Base-by-base conservation (phyloP, 2,888 invertebrate species). In the Chrysina gloriosa region DNA sequence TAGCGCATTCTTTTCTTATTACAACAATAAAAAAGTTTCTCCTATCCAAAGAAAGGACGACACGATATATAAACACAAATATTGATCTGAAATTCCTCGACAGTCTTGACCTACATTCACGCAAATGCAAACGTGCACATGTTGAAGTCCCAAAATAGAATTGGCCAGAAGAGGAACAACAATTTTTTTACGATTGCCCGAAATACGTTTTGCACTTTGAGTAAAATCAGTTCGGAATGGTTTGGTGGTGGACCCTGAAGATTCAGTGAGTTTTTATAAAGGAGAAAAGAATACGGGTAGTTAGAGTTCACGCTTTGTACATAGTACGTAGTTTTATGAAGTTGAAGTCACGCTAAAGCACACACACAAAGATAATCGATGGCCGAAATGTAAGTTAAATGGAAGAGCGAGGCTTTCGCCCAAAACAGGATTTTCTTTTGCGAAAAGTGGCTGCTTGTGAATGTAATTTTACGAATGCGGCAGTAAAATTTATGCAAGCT, bases 381-480 rank as follows among this genome's bases (percentile, higher is more conserved):
- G 58, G 58, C 58, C 14, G 16, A 42, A 39, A 42, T 58, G 58
- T 58, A 42, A 58, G 58, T 58, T 58, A 16, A 27, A 14, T 25
- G 39, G 14, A 21, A 39, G 58, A 14, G 5, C n/a, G 1, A 2
- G 19, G 16, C 14, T 7, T 16, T 42, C n/a, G n/a, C n/a, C n/a
- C n/a, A n/a, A n/a, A 42, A 19, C 3, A 5, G 7, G 25, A 14
- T 34, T 11, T 56, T 9, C 7, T 42, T 58, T 25, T 42, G 34
- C 11, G 1, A 3, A 14, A 39, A 36, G n/a, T 23, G n/a, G n/a
- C n/a, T n/a, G n/a, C n/a, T n/a, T n/a, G n/a, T n/a, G n/a, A n/a
- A n/a, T n/a, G n/a, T n/a, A n/a, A n/a, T n/a, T n/a, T n/a, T n/a
- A n/a, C n/a, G n/a, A n/a, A n/a, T n/a, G n/a, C n/a, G n/a, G n/a